Base-by-base conservation (phyloP, 2,888 invertebrate genomes). In the Phorcus lineatus region DNA sequence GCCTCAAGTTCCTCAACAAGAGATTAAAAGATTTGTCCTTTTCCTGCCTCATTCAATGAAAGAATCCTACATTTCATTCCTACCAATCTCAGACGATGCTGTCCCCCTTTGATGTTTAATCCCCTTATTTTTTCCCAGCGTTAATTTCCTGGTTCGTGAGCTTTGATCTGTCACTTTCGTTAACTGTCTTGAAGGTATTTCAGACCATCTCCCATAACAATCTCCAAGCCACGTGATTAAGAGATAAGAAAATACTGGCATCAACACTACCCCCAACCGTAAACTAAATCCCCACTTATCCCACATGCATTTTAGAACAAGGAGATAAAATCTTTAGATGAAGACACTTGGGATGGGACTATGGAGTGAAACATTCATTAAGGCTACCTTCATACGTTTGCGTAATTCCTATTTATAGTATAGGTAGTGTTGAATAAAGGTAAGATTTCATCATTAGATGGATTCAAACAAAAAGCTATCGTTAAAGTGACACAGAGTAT, bases 121-220 rank as follows among this genome's bases (percentile, higher is more conserved):
- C 62, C 62, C 62, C 62, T 24, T 62, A 62, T 62, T 62, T 62
- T 62, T 62, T 62, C 28, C n/a, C 62, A 62, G 62, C 24, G 62
- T 62, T 62, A 62, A 62, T 62, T 62, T 62, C 62, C 62, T 62
- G 62, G 24, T 28, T 24, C 62, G 13, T 28, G 62, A 62, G 62
- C 62, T 62, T 62, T 62, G 62, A 62, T 62, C 62, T 62, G 62
- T 62, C 62, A 62, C 28, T 62, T 62, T 9, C 62, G 62, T 28
- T 62, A 62, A 62, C 62, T 62, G 62, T 24, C 62, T 62, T 28
- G 13, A 62, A 57, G 16, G 28, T 62, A 17, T 62, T 28, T 62
- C 62, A 28, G 24, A 62, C 16, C 16, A 62, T 62, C 62, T 62
- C 62, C 28, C 62, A 62, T 62, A 62, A 62, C 28, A 62, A 62